phyloP scores from a whole-genome alignment of 2,888 invertebrate genomes.

The Ecliptopera silaceata region DNA sequence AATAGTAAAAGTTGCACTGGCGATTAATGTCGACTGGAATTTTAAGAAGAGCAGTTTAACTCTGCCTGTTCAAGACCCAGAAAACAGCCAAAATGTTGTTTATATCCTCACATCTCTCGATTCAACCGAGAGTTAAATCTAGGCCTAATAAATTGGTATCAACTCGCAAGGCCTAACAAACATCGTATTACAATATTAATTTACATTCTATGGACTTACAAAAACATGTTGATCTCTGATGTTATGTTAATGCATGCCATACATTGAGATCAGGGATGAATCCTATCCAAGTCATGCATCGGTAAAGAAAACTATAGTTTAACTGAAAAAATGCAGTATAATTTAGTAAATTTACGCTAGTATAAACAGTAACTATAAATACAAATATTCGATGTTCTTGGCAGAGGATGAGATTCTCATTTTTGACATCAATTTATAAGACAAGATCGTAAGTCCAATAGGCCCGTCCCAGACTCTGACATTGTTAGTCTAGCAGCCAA shows the following conservation, averaged over 20 bases:
- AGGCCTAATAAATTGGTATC: conserved; percentile 26
- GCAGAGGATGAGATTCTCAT: conserved; percentile 40
- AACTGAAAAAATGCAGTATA: conserved; percentile 38
- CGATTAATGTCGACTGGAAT: conserved; percentile 26
- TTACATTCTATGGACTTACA: conserved; percentile 3
- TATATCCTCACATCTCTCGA: conserved; percentile 13
- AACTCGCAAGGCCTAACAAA: conserved; percentile 22
- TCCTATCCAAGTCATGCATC: conserved; percentile 28
- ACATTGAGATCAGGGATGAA: conserved; percentile 10
- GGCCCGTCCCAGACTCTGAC: conserved; percentile 25
- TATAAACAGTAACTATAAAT: conserved; percentile 36
- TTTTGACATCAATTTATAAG: conserved; percentile 42
- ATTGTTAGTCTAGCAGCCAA: conserved; percentile 29
- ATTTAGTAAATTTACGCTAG: conserved; percentile 39
- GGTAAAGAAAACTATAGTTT: conserved; percentile 34
- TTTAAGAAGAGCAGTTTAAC: conserved; percentile 13
- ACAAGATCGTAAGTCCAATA: conserved; percentile 40
- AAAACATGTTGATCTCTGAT: conserved; percentile 5
- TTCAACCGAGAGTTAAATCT: conserved; percentile 17
- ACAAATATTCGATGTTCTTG: conserved; percentile 40
- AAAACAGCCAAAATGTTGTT: conserved; percentile 21
- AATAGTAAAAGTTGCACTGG: conserved; percentile 23
- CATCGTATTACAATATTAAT: conserved; percentile 7
- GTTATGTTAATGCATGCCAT: conserved; percentile 6
- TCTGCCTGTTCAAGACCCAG: conserved; percentile 20